Evolutionary conservation across 1,140 invertebrate species (phyloP).

Genomic region (Octopus bimaculoides): DNA sequence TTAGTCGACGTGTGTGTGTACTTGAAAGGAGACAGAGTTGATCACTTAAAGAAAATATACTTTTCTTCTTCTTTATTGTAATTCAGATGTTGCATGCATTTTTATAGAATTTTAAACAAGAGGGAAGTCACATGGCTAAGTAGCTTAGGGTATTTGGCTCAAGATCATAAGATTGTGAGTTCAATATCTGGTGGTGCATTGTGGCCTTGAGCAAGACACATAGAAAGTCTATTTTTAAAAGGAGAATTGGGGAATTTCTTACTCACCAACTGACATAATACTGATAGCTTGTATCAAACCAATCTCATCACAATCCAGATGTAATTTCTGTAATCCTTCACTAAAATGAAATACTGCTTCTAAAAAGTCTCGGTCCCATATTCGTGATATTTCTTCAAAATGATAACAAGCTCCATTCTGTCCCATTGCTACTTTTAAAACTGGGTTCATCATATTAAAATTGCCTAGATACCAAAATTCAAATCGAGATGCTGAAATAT

Average conservation of each 20-base stretch:
- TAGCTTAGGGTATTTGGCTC: too few species aligned
- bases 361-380: constrained; percentile 28
- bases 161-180: too few species aligned
- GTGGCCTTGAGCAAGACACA: too few species aligned
- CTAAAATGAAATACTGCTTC: constrained; percentile 25
- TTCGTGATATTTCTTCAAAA: constrained; percentile 22
- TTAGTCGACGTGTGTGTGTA: too few species aligned
- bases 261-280: constrained; percentile 32
- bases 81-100: too few species aligned
- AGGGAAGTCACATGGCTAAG: too few species aligned
- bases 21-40: too few species aligned
- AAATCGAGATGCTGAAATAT: constrained; percentile 29
- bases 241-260: not conserved
- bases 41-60: too few species aligned
- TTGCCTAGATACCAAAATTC: constrained; percentile 40
- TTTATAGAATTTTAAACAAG: too few species aligned
- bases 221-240: too few species aligned
- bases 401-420: constrained; percentile 26
- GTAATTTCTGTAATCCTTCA: constrained; percentile 24
- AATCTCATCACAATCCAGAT: constrained; percentile 32
- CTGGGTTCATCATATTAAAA: constrained; percentile 28
- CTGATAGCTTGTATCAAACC: constrained; percentile 34
- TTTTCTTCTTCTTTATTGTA: too few species aligned
- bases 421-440: constrained; percentile 25
- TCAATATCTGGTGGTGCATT: too few species aligned